A percentile compares a stretch with the other conserved stretches of the same genome.
These are phyloP conservation scores for Diorhabda elongata DNA, from an alignment of 1,140 invertebrate species.

Conservation along the genomic window DNA sequence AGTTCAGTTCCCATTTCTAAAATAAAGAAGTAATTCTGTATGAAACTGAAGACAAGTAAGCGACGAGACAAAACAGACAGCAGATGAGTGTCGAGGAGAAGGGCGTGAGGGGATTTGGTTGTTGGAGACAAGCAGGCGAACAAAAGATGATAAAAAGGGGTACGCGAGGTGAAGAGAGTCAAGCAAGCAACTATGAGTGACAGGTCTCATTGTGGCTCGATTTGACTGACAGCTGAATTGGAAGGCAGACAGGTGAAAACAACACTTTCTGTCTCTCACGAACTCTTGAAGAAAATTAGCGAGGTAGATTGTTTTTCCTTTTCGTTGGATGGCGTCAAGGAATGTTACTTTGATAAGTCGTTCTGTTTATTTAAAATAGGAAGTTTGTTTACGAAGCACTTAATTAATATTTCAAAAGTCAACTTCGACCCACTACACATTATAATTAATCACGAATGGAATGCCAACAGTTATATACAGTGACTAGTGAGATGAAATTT, in stretches of 20 bases:
- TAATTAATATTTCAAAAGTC: too few relatives aligned
- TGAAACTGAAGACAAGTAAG: neutral
- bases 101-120: conserved; percentile 12
- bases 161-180: conserved; percentile 13
- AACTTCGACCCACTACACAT: too few relatives aligned
- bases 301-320: conserved; percentile 2
- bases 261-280: conserved; percentile 8
- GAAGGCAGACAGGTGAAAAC: conserved; percentile 20
- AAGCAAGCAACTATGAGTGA: conserved; percentile 27
- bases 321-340: neutral
- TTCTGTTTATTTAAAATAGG: too few relatives aligned
- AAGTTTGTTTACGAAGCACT: too few relatives aligned
- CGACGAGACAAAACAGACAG: conserved; percentile 8
- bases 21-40: conserved; percentile 3
- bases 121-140: conserved; percentile 31
- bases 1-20: neutral
- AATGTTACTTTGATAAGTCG: neutral
- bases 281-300: conserved; percentile 7
- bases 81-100: conserved; percentile 3
- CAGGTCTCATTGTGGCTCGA: conserved; percentile 31
- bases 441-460: too few relatives aligned
- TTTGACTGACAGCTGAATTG: conserved; percentile 31
- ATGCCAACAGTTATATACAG: too few relatives aligned
- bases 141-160: conserved; percentile 21
- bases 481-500: too few relatives aligned